Evolutionary conservation across 2,797 vertebrate genomes (phyloP), one percentile per base, ranked within the genome.

Genomic region (Euthynnus affinis): DNA sequence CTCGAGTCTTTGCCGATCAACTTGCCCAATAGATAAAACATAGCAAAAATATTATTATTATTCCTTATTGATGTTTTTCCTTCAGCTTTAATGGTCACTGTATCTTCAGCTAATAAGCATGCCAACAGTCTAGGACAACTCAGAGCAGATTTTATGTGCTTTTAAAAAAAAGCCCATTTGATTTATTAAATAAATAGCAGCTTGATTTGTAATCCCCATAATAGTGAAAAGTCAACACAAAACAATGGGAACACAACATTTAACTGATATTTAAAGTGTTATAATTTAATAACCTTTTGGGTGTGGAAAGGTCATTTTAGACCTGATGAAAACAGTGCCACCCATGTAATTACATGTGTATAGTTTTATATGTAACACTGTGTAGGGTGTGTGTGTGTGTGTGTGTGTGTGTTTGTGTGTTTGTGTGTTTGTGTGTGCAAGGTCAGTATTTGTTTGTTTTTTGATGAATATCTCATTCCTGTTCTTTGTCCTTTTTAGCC

Each of bases 1-100:
- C 88, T 87, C 83, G 49, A 89, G 85, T 87, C 85, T 93, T 87
- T 86, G 90, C 78, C 68, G 57, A 92, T 93, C 91, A 90, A 87
- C 86, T 83, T 84, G 78, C 85, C 69, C 82, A 27, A 55, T 76
- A 86, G 86, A 90, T 78, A 80, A 85, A 84, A 76, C 70, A 64
- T 44, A 68, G 57, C 71, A 80, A 34, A 86, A 85, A 84, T 79
- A 60, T 78, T 71, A 88, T 84, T 61, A 32, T 81, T 85, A 71
- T 77, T 83, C 32, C 65, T 49, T 65, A 48, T 55, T 78, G 17
- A 18, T 65, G 49, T 81, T 86, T 75, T 77, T 82, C 44, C 67
- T 34, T 69, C 56, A 58, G 18, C 51, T 84, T 85, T 48, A 81
- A 86, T 77, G 81, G 71, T 78, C 46, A 44, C 71, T 75, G 40